Percentiles rank a stretch among this genome's conserved stretches.
phyloP scores from a whole-genome alignment of 2,888 invertebrate species.

The Ornithoptera alexandrae region DNA sequence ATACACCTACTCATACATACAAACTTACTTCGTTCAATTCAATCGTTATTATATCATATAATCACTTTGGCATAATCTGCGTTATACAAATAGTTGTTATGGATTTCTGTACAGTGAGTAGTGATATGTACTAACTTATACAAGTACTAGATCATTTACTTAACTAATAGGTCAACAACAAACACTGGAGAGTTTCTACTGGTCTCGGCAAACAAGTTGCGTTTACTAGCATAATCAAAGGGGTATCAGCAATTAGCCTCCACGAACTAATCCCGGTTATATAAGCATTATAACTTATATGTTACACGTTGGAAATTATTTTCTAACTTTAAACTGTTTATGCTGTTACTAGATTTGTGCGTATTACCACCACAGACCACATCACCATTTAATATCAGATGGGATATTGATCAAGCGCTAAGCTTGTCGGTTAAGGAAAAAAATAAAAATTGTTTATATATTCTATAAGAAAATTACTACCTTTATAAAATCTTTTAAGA shows the following conservation, averaged over 20 bases:
- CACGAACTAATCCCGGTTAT: not conserved
- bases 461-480: too few relatives aligned
- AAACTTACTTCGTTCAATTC: not conserved
- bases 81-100: not conserved
- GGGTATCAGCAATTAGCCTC: not conserved
- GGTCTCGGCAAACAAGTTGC: constrained; percentile 1
- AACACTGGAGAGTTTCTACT: constrained; percentile 1
- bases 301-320: not conserved
- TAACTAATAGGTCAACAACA: constrained; percentile 9
- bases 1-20: too few relatives aligned
- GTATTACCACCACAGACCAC: too few relatives aligned
- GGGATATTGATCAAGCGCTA: too few relatives aligned
- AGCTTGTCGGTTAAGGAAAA: too few relatives aligned
- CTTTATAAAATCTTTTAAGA: too few relatives aligned
- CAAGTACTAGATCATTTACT: constrained; percentile 2
- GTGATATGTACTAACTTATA: not conserved
- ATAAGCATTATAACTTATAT: not conserved
- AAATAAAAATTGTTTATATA: too few relatives aligned
- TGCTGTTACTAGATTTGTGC: too few relatives aligned
- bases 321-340: not conserved
- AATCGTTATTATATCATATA: not conserved
- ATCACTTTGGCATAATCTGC: not conserved
- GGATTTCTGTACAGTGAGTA: not conserved
- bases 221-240: constrained; percentile 3
- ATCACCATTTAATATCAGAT: too few relatives aligned